Evolutionary conservation across 2,113 vertebrate genomes (phyloP).

Genomic region (Ptilonorhynchus violaceus): DNA sequence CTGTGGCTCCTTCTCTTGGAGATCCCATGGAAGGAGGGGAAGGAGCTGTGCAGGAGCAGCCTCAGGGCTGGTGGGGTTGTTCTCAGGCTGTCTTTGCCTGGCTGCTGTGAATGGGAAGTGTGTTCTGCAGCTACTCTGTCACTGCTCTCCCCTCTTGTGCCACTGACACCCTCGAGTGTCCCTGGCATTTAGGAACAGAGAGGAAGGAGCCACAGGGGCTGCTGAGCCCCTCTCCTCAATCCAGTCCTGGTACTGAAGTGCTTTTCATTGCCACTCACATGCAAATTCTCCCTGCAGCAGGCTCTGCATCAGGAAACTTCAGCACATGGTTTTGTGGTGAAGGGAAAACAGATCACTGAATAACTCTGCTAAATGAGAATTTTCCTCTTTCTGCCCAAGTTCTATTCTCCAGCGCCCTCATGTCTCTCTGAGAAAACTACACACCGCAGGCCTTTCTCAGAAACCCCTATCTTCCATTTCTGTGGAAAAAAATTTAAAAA

Average conservation of each 20-base stretch:
- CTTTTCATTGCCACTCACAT: background rate
- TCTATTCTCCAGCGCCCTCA: background rate
- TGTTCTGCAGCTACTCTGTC: background rate
- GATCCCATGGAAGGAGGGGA: background rate
- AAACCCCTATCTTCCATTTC: background rate
- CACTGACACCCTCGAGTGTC: background rate
- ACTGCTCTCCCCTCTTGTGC: background rate
- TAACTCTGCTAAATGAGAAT: background rate
- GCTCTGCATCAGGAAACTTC: background rate
- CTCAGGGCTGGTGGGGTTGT: background rate
- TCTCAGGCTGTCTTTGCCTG: background rate
- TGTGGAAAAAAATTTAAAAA: background rate
- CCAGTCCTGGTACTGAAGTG: background rate
- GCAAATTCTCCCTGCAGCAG: background rate
- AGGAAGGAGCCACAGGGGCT: background rate
- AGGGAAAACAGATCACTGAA: background rate
- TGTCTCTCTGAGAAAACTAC: background rate
- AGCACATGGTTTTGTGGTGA: background rate
- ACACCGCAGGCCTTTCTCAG: background rate
- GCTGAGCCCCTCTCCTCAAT: background rate
- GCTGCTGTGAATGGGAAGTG: background rate
- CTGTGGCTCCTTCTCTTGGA: background rate
- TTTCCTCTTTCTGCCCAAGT: background rate
- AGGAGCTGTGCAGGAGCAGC: background rate
- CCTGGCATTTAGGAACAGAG: background rate